Evolutionary conservation across 1,140 invertebrate genomes (phyloP).

Genomic region (Arctopsyche grandis): DNA sequence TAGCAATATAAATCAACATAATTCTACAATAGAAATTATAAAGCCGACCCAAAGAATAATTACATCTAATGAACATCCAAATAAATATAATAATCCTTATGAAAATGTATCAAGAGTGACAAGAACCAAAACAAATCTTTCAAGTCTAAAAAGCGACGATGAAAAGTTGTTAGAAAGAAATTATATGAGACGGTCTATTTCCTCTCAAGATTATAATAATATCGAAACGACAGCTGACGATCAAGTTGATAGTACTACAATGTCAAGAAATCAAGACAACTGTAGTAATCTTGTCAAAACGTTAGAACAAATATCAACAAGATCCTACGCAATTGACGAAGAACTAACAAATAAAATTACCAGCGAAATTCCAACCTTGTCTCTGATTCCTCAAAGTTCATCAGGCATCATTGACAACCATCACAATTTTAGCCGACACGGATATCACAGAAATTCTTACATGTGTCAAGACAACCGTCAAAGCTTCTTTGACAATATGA

Average conservation of each 20-base stretch:
- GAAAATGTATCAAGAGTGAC: background rate
- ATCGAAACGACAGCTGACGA: slow-evolving; percentile 59
- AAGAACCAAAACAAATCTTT: background rate
- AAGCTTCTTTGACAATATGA: slow-evolving; percentile 60
- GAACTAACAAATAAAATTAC: slow-evolving; percentile 33
- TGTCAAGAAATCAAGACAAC: slow-evolving; percentile 32
- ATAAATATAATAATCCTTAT: slow-evolving; percentile 53
- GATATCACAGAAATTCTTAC: slow-evolving; percentile 16
- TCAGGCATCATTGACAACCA: slow-evolving; percentile 8
- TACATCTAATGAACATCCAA: slow-evolving; percentile 51
- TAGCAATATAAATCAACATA: slow-evolving; percentile 51
- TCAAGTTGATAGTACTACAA: slow-evolving; percentile 35
- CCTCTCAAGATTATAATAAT: slow-evolving; percentile 65
- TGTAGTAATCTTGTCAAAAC: slow-evolving; percentile 50
- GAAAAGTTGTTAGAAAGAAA: slow-evolving; percentile 65
- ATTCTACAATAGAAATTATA: slow-evolving; percentile 51
- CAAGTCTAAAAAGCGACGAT: slow-evolving; percentile 60
- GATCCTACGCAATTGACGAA: slow-evolving; percentile 39
- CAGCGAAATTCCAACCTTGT: slow-evolving; percentile 11
- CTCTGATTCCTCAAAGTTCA: slow-evolving; percentile 26
- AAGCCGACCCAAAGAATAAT: slow-evolving; percentile 51
- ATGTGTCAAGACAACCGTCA: slow-evolving; percentile 50
- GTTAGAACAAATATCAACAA: slow-evolving; percentile 52
- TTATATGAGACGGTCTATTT: slow-evolving; percentile 54
- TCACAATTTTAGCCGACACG: slow-evolving; percentile 35